Conservation (phyloP, 2,888 invertebrate species). For the Epirrhoe alternata region DNA sequence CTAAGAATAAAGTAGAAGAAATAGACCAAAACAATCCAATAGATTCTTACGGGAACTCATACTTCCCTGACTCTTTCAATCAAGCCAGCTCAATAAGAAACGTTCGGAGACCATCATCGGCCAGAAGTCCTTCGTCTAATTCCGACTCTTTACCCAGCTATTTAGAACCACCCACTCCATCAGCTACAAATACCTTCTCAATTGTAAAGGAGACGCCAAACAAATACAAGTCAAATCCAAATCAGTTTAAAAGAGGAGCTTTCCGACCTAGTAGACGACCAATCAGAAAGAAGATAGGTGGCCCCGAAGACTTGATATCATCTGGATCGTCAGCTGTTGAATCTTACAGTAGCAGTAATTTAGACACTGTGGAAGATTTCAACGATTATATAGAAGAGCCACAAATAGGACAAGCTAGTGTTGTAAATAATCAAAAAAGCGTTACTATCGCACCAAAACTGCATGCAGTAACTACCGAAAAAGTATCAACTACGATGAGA, state of each 20-base stretch:
- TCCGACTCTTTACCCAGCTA: conserved; percentile 76
- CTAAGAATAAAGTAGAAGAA: conserved; percentile 63
- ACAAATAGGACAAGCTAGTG: conserved; percentile 59
- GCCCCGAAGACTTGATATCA: conserved; percentile 72
- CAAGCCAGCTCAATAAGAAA: conserved; percentile 75
- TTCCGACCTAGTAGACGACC: conserved; percentile 73
- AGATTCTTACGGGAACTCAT: conserved; percentile 77
- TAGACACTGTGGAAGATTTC: conserved; percentile 70
- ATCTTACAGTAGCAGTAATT: conserved; percentile 57
- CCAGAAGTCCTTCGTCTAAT: conserved; percentile 57
- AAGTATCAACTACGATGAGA: conserved; percentile 49
- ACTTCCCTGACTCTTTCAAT: conserved; percentile 76
- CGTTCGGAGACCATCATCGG: conserved; percentile 64
- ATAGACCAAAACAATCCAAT: conserved; percentile 58
- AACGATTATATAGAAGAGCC: conserved; percentile 64
- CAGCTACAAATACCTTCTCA: conserved; percentile 66
- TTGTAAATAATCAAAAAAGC: conserved; percentile 48
- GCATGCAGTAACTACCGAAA: conserved; percentile 63
- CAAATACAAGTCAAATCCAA: conserved; percentile 68
- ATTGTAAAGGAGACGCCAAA: conserved; percentile 66
- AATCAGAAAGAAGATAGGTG: conserved; percentile 74
- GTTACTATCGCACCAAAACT: conserved; percentile 73
- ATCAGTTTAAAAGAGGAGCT: conserved; percentile 71
- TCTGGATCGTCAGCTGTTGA: conserved; percentile 76
- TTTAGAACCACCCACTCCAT: conserved; percentile 78